Percentiles rank a stretch among this genome's conserved stretches.
Evolutionary conservation across 2,113 vertebrate species (phyloP).

Genomic region (Bostrychus sinensis): DNA sequence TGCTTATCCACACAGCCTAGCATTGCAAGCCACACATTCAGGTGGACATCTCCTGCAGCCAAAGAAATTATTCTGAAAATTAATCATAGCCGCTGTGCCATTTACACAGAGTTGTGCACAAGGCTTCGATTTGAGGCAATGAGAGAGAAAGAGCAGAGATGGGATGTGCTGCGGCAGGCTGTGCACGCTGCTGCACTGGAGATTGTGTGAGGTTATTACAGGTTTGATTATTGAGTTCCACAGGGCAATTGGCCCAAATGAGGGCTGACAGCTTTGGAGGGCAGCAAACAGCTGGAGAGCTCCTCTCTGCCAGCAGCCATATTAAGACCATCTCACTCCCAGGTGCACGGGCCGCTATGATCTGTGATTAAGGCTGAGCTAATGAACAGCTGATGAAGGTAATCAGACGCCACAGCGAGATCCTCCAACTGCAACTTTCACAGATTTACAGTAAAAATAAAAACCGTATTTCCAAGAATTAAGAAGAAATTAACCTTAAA

Average conservation of each 20-base stretch:
- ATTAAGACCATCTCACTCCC: constrained; percentile 73
- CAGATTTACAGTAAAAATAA: constrained; percentile 26
- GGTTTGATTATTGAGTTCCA: constrained; percentile 76
- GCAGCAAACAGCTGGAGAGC: constrained; percentile 78
- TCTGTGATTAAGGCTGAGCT: constrained; percentile 76
- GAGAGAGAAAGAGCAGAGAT: constrained; percentile 13
- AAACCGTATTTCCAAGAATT: background rate
- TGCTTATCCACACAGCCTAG: constrained; percentile 9
- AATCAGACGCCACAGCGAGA: constrained; percentile 67
- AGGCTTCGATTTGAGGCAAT: constrained; percentile 32
- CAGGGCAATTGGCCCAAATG: constrained; percentile 78
- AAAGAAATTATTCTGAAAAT: constrained; percentile 36
- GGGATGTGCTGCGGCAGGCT: constrained; percentile 28
- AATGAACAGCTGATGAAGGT: constrained; percentile 78
- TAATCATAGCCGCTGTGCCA: constrained; percentile 39
- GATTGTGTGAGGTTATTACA: constrained; percentile 73
- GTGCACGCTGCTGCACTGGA: constrained; percentile 28
- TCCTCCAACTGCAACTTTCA: constrained; percentile 42
- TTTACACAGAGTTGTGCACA: constrained; percentile 39
- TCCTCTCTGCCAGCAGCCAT: constrained; percentile 72
- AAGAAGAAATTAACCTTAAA: background rate
- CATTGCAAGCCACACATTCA: constrained; percentile 26
- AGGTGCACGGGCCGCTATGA: constrained; percentile 71
- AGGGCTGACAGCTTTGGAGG: constrained; percentile 75
- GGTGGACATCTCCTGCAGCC: constrained; percentile 23